These are phyloP conservation scores for Lepilemur septentrionalis DNA, from an alignment of 2,797 vertebrate genomes.

Conservation along the genomic window DNA sequence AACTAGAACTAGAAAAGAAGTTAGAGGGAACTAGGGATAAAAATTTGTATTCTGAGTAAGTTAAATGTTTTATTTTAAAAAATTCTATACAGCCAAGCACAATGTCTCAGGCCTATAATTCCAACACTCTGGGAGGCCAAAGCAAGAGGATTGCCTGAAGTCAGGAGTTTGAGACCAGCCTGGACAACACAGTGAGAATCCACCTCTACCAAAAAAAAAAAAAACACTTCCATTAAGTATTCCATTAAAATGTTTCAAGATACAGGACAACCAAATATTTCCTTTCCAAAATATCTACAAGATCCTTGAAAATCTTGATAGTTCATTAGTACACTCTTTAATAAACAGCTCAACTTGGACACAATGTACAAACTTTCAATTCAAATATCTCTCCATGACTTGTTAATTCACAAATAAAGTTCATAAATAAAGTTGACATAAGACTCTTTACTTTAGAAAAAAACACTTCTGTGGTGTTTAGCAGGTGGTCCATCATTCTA, in stretches of 20 bases:
- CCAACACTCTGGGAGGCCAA: neutral
- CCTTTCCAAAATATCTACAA: neutral
- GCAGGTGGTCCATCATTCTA: neutral
- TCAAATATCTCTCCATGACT: neutral
- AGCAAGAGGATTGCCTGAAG: neutral
- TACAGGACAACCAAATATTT: neutral
- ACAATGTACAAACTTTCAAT: neutral
- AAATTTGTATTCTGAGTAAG: neutral
- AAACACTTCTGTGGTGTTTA: neutral
- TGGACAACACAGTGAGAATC: neutral
- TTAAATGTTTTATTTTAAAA: neutral
- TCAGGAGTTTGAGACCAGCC: neutral
- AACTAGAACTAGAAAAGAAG: neutral
- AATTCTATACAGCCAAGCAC: neutral
- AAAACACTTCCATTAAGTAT: neutral
- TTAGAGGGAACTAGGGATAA: neutral
- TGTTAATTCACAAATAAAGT: neutral
- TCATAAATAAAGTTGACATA: neutral
- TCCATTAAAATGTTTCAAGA: slow-evolving; percentile 39
- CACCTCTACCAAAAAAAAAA: neutral
- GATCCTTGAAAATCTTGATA: neutral
- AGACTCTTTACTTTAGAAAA: slow-evolving; percentile 5
- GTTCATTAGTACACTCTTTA: neutral
- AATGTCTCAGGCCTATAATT: neutral
- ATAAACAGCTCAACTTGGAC: neutral